A percentile compares a stretch with the other conserved stretches of the same genome.
These are phyloP conservation scores for Brotula barbata DNA, from an alignment of 2,797 vertebrate species.

Conservation along the genomic window DNA sequence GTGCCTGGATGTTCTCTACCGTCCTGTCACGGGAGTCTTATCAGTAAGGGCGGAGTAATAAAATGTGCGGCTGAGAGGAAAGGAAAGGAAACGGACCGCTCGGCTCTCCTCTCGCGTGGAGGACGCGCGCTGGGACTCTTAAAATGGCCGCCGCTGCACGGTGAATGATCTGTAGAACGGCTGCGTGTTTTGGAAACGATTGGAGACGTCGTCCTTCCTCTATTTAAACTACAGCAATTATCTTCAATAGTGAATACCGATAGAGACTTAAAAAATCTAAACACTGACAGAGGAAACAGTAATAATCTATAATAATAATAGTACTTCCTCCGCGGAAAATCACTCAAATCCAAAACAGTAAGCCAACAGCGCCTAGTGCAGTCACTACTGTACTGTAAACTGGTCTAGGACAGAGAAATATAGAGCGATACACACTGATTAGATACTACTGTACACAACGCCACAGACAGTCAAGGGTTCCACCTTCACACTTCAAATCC, in stretches of 20 bases:
- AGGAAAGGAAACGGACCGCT: no score
- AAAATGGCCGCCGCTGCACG: constrained; percentile 58
- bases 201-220: constrained; percentile 59
- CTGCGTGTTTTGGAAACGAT: constrained; percentile 66
- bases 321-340: constrained; percentile 90
- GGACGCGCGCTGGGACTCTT: background rate
- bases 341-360: constrained; percentile 59
- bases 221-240: constrained; percentile 81
- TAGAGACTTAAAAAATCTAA: constrained; percentile 67
- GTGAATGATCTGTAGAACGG: constrained; percentile 62
- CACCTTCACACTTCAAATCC: constrained; percentile 76
- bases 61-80: no score
- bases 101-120: no score
- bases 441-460: constrained; percentile 82
- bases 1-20: no score
- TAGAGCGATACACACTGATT: constrained; percentile 86
- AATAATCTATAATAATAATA: constrained; percentile 53
- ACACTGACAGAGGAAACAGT: constrained; percentile 75
- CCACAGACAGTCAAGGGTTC: constrained; percentile 81
- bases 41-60: no score
- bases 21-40: no score
- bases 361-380: constrained; percentile 88
- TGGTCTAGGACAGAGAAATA: constrained; percentile 90
- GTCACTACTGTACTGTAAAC: constrained; percentile 95
- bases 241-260: constrained; percentile 76